These are phyloP conservation scores for Corythornis vintsioides DNA, from an alignment of 2,113 vertebrate genomes.

Conservation along the genomic window DNA sequence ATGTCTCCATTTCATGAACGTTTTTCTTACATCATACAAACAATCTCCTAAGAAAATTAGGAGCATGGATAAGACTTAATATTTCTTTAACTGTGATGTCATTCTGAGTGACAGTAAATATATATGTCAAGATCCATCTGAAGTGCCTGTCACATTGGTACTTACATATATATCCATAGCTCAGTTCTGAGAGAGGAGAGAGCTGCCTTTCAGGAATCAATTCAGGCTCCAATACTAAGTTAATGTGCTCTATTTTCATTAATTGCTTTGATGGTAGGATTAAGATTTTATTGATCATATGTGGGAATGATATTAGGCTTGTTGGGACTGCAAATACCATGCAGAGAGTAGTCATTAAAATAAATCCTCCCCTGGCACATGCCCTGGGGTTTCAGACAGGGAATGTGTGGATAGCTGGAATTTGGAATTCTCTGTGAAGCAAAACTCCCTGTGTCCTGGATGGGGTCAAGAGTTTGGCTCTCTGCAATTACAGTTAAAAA, in stretches of 20 bases:
- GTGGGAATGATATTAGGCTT: slow-evolving; percentile 8
- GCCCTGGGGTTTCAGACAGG: neutral
- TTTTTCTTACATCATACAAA: neutral
- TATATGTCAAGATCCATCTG: neutral
- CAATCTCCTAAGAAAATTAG: slow-evolving; percentile 29
- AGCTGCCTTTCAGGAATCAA: neutral
- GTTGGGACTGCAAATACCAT: slow-evolving; percentile 8
- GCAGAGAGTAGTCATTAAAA: neutral
- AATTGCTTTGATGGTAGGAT: slow-evolving; percentile 33
- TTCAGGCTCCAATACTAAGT: neutral
- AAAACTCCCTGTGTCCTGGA: neutral
- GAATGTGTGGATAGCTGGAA: neutral
- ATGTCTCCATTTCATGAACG: neutral
- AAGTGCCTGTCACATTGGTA: neutral
- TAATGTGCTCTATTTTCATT: slow-evolving; percentile 43
- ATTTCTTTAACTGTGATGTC: slow-evolving; percentile 10
- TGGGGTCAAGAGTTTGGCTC: neutral
- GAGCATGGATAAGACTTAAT: neutral
- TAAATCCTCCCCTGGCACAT: neutral
- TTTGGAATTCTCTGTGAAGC: neutral
- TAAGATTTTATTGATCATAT: slow-evolving; percentile 37
- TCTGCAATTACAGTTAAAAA: neutral
- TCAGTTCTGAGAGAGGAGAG: neutral
- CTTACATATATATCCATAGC: neutral
- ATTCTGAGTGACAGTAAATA: slow-evolving; percentile 40